Evolutionary conservation across 2,888 invertebrate genomes (phyloP), one percentile per base, ranked within the genome.

Genomic region (Oligia latruncula): DNA sequence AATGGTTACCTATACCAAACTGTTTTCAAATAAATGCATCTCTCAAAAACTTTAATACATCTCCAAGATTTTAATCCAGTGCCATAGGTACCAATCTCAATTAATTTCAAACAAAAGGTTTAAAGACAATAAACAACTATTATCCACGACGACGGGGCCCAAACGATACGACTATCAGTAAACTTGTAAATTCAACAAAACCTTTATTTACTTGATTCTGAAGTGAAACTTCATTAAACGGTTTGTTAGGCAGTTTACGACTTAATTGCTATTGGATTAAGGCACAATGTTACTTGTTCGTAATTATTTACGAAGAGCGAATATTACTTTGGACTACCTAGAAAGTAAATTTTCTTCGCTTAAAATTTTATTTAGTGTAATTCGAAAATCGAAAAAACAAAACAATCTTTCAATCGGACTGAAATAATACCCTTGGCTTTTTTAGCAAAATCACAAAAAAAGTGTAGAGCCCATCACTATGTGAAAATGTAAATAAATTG

Each of bases 181-280:
- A 65, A 86, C 73, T 76, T 60, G 71, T 73, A 49, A 70, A 70
- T 82, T 83, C 46, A 74, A 72, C 76, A 62, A 78, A 84, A 75
- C 84, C 72, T 85, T 78, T 78, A 82, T 86, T 72, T 74, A 77
- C 71, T 78, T 73, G 64, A 67, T 49, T 71, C n/a, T 46, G 15
- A 71, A 67, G 52, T 70, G 60, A 75, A 82, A 86, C 80, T 74
- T 72, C 29, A 73, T 52, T 29, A 77, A 80, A 60, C 58, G 29
- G 65, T 66, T 78, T 77, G 77, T 81, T 73, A 55, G 58, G 49
- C 72, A 79, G 77, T 85, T 81, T 78, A 78, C 70, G 70, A 80
- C 75, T 76, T 81, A 79, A 87, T 79, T 77, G 55, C 55, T 11
- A 68, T 62, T 65, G 6, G 13, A 58, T 79, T 81, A 79, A 60